These are phyloP conservation scores for Synanthedon formicaeformis DNA, from an alignment of 2,888 invertebrate genomes.

Conservation along the genomic window DNA sequence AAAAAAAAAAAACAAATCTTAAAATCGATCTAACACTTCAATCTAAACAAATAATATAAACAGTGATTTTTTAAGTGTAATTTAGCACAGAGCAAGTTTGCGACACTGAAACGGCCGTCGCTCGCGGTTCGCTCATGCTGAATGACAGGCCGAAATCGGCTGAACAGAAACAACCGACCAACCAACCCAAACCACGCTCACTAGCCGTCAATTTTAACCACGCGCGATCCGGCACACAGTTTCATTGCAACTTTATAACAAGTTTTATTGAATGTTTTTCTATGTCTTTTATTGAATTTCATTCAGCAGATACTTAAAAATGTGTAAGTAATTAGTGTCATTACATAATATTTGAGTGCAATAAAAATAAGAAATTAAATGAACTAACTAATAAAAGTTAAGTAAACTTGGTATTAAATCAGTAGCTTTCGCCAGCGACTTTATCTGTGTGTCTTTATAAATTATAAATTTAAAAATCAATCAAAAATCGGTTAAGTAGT, in stretches of 20 bases:
- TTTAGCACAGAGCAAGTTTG: background rate
- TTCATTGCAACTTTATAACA: no score
- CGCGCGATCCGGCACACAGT: conserved; percentile 39
- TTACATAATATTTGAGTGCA: no score
- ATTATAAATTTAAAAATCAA: no score
- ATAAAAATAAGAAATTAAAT: no score
- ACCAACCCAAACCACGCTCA: conserved; percentile 5
- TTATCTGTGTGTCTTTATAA: no score
- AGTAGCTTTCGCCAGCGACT: no score
- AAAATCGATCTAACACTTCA: background rate
- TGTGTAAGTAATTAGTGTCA: no score
- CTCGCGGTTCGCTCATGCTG: conserved; percentile 25
- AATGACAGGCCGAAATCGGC: conserved; percentile 31
- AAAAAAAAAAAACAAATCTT: conserved; percentile 2
- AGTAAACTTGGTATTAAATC: no score
- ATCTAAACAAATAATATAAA: background rate
- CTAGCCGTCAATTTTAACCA: conserved; percentile 44
- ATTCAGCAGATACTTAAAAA: no score
- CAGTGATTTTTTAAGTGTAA: background rate
- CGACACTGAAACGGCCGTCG: conserved; percentile 7
- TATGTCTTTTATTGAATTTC: no score
- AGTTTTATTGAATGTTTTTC: no score
- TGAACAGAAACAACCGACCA: background rate
- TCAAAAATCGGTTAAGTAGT: background rate
- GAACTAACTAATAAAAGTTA: no score